Evolutionary conservation across 1,140 invertebrate species (phyloP).

Genomic region (Calephelis virginiensis): DNA sequence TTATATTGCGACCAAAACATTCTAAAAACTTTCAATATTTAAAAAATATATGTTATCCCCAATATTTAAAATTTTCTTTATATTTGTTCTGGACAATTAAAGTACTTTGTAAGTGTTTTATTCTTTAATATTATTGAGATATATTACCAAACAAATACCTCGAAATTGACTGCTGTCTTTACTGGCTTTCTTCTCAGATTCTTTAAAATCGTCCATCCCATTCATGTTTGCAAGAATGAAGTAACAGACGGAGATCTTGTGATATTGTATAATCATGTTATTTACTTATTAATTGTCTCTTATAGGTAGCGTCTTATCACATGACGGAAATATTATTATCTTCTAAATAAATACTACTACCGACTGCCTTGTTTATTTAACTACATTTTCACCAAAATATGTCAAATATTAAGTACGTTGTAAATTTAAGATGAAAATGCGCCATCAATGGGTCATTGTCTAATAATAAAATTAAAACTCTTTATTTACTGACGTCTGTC

Average conservation of each 20-base stretch:
- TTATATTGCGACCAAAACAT: too few relatives aligned
- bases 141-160: not conserved
- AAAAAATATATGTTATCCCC: too few relatives aligned
- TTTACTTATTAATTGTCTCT: not conserved
- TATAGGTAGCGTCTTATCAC: constrained; percentile 1
- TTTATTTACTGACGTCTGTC: not conserved
- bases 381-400: not conserved
- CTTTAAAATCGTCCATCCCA: not conserved
- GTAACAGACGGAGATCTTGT: not conserved
- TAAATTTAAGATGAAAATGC: constrained; percentile 1
- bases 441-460: not conserved
- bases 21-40: too few relatives aligned
- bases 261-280: not conserved
- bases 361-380: constrained; percentile 12
- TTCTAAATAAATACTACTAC: not conserved
- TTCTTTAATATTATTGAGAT: too few relatives aligned
- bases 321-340: constrained; percentile 6
- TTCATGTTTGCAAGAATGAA: not conserved
- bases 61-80: too few relatives aligned
- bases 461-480: not conserved
- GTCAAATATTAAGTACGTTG: not conserved
- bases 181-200: not conserved
- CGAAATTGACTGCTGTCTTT: not conserved
- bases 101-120: too few relatives aligned
- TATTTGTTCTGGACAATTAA: too few relatives aligned